A percentile compares a stretch with the other conserved stretches of the same genome.
phyloP scores from a whole-genome alignment of 2,888 invertebrate genomes.

The Chymomyza amoena region DNA sequence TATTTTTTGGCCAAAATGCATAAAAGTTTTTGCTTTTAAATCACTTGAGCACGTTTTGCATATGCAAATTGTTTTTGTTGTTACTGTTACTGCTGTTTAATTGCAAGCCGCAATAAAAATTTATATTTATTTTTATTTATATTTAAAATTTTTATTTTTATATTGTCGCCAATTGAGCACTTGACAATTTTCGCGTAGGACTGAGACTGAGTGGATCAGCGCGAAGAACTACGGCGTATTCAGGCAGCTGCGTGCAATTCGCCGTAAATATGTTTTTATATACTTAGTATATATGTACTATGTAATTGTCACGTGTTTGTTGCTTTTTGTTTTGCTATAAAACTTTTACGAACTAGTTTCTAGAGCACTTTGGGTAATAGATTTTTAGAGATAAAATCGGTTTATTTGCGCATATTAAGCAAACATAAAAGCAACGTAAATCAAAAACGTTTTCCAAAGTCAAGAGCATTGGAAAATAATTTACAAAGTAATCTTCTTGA shows the following conservation, averaged over 20 bases:
- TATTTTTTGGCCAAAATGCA: conserved; percentile 11
- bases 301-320: not conserved
- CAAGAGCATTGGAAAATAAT: no score
- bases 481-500: no score
- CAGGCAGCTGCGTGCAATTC: conserved; percentile 33
- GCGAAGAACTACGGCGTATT: not conserved
- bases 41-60: conserved; percentile 17
- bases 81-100: conserved; percentile 35
- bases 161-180: not conserved
- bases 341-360: not conserved
- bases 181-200: not conserved
- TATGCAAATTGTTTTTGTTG: conserved; percentile 4
- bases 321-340: not conserved
- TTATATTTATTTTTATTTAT: conserved; percentile 1
- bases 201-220: not conserved
- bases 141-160: conserved; percentile 22
- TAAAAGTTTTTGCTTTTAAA: conserved; percentile 4
- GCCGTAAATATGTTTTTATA: conserved; percentile 19
- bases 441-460: no score
- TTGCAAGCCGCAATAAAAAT: conserved; percentile 7
- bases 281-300: not conserved
- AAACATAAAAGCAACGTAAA: no score
- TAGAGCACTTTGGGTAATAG: not conserved
- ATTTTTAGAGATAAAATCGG: no score
- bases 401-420: no score